Conservation (phyloP, 2,888 invertebrate species). For the Cephus runcator region DNA sequence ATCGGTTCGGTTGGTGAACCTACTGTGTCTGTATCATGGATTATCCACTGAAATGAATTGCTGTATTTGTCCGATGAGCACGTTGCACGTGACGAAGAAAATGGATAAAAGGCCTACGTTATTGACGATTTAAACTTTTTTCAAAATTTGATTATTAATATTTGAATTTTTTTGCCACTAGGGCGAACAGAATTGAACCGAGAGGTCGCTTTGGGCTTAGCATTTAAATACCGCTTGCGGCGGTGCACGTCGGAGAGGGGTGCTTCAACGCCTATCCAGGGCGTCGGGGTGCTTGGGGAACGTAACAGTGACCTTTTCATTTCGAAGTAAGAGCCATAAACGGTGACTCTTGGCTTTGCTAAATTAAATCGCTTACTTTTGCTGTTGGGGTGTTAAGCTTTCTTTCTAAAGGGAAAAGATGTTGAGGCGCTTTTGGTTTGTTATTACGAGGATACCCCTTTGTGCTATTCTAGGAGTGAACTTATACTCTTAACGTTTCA, state of each 20-base stretch:
- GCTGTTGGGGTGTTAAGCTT: too few relatives aligned
- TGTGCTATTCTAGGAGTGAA: not conserved
- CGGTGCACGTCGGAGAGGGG: not conserved
- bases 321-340: not conserved
- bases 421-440: not conserved
- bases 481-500: not conserved
- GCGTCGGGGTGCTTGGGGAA: not conserved
- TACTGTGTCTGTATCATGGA: too few relatives aligned
- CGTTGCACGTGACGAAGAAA: too few relatives aligned
- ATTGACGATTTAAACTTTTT: not conserved
- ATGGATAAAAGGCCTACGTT: not conserved
- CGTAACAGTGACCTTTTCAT: not conserved
- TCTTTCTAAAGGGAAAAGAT: not conserved
- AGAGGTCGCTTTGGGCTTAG: constrained; percentile 22
- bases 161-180: not conserved
- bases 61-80: too few relatives aligned
- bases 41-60: too few relatives aligned
- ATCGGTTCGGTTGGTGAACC: too few relatives aligned
- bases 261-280: not conserved
- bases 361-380: constrained; percentile 21
- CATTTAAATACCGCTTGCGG: constrained; percentile 34
- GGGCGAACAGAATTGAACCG: not conserved
- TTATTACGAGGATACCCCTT: not conserved
- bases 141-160: not conserved
- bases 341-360: constrained; percentile 15